Evolutionary conservation across 2,888 invertebrate species (phyloP).

Genomic region (Mythimna loreyi): DNA sequence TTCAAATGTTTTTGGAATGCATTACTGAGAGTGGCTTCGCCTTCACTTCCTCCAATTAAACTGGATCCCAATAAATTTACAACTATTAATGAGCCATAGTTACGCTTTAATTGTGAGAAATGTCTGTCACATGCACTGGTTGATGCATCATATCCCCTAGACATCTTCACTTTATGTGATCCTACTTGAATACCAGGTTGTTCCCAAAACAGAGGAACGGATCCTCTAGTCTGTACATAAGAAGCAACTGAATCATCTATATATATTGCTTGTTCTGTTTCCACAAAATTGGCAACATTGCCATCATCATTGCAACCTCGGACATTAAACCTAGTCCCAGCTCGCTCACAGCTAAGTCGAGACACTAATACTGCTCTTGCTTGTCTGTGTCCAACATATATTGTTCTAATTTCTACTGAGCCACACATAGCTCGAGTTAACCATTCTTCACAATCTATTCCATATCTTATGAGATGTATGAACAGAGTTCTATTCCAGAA

Average conservation of each 20-base stretch:
- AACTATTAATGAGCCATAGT: conserved; percentile 97
- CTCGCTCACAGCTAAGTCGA: conserved; percentile 98
- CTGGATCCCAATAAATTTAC: conserved; percentile 98
- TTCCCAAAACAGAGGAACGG: conserved; percentile 99
- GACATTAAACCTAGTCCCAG: conserved; percentile 99
- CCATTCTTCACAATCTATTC: conserved; percentile 97
- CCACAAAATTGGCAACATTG: conserved; percentile 99
- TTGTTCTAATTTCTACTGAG: conserved; percentile 98
- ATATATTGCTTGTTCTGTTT: conserved; percentile 99
- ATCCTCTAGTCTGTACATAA: conserved; percentile 98
- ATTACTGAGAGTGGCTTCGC: conserved; percentile 98
- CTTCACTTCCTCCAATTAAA: conserved; percentile 98
- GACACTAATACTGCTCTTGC: conserved; percentile 99
- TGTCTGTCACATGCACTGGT: conserved; percentile 98
- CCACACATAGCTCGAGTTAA: conserved; percentile 99
- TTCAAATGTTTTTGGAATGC: conserved; percentile 97
- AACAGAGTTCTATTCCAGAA: conserved; percentile 99
- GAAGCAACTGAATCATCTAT: conserved; percentile 97
- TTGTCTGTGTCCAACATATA: conserved; percentile 99
- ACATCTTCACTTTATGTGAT: conserved; percentile 99
- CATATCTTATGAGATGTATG: conserved; percentile 97
- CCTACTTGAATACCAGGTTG: conserved; percentile 99
- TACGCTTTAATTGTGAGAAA: conserved; percentile 95
- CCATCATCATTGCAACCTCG: conserved; percentile 99
- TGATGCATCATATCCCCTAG: conserved; percentile 98